Base-by-base conservation (phyloP, 1,140 invertebrate species). In the Papilio glaucus region DNA sequence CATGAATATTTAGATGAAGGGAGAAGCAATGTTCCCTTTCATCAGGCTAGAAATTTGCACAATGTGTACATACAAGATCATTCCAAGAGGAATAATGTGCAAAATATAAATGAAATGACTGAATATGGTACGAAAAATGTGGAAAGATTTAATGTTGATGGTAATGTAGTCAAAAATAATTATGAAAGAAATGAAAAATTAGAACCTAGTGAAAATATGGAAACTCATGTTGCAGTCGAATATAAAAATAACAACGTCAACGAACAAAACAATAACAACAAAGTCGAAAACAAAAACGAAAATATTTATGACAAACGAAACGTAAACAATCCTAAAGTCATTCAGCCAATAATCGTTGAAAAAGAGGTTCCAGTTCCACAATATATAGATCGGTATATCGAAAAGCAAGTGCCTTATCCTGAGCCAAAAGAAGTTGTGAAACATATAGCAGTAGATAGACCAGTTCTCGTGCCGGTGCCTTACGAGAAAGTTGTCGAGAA, bases 351-450 rank as follows among this genome's bases (percentile, higher is more conserved):
- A 12, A 85, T 94, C 10, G 88, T 94, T 4, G 94, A 94, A 75
- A 94, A 94, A 76, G 88, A 94, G 79, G 82, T 95, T 18, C 92
- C 93, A 2, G 81, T 95, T 41, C 92, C 93, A 0, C 90, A 94
- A 79, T 92, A 83, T 60, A 89, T 95, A 2, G 94, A 94, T 72
- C 90, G 93, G 77, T 94, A 90, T 45, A 92, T 94, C 4, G 94
- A 95, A 69, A 94, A 94, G 73, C 80, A 88, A 73, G 92, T 88
- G 72, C 94, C 91, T 68, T 95, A 94, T 80, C 94, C 94, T 41
- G 89, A 94, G 45, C 87, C 88, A 18, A 83, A 94, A 2, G 93
- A 94, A 77, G 91, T 93, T 68, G 88, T 94, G 8, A 88, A 87
- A 45, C 81, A 90, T 71, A 84, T 90, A 3, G 80, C 83, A 68